Evolutionary conservation across 2,113 vertebrate genomes (phyloP).

Genomic region (Paramormyrops kingsleyae): DNA sequence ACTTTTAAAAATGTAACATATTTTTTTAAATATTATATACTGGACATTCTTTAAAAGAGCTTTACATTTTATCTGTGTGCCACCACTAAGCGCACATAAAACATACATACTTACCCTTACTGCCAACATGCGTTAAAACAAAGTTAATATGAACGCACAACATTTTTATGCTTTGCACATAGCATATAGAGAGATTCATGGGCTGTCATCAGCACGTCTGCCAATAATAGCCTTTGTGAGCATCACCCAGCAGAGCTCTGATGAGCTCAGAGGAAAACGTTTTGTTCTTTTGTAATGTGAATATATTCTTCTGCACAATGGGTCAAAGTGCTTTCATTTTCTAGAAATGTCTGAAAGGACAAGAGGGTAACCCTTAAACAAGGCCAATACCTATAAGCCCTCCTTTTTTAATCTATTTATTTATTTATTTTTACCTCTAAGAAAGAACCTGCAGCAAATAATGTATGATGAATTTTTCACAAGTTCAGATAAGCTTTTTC

Average conservation of each 20-base stretch:
- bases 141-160: not conserved
- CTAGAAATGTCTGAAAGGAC: not conserved
- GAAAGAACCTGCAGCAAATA: not conserved
- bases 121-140: not conserved
- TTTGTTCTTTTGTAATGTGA: not conserved
- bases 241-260: not conserved
- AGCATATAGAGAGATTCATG: not conserved
- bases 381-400: not conserved
- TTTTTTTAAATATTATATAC: not conserved
- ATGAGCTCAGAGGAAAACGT: not conserved
- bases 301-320: not conserved
- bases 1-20: not conserved
- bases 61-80: not conserved
- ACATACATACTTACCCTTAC: not conserved
- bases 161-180: not conserved
- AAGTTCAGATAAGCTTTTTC: slow-evolving; percentile 16
- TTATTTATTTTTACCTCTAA: not conserved
- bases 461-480: slow-evolving; percentile 14
- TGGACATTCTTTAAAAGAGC: not conserved
- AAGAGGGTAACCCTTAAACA: not conserved
- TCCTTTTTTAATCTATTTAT: not conserved
- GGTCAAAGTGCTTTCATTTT: not conserved
- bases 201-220: not conserved
- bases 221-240: not conserved
- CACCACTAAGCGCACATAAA: not conserved